Evolutionary conservation across 2,888 invertebrate genomes (phyloP).

Genomic region (Drosophila borborema): DNA sequence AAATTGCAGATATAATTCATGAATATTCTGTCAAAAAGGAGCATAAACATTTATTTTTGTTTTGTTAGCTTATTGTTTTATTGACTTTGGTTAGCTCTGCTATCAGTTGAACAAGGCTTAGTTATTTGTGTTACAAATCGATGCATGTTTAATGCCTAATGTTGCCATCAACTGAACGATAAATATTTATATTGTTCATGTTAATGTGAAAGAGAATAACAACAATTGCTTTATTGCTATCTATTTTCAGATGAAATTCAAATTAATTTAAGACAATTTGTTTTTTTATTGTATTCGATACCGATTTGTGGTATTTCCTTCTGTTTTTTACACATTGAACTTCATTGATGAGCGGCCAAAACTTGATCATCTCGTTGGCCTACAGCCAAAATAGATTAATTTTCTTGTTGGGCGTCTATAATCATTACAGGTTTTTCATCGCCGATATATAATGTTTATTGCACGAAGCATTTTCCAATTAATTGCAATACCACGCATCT

Average conservation of each 20-base stretch:
- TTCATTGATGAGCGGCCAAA: constrained; percentile 27
- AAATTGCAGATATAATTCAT: not conserved
- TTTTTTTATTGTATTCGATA: not conserved
- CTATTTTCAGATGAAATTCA: constrained; percentile 1
- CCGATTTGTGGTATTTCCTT: not conserved
- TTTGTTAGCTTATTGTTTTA: not conserved
- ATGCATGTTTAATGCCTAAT: not conserved
- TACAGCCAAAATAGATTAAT: constrained; percentile 33
- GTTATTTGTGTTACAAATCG: not conserved
- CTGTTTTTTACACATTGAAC: constrained; percentile 24
- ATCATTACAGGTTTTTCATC: constrained; percentile 34
- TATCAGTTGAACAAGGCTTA: not conserved
- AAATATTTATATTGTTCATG: constrained; percentile 3
- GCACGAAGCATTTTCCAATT: constrained; percentile 59
- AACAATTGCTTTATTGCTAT: not conserved
- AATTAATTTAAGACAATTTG: constrained; percentile 6
- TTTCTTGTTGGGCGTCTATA: constrained; percentile 32
- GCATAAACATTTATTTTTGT: not conserved
- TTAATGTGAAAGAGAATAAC: not conserved
- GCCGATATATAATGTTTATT: constrained; percentile 63
- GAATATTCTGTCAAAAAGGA: not conserved
- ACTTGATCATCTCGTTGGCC: constrained; percentile 33
- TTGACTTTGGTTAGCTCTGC: not conserved
- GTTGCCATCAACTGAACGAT: constrained; percentile 2
- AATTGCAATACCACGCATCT: constrained; percentile 55